A percentile compares a stretch with the other conserved stretches of the same genome.
Evolutionary conservation across 1,140 invertebrate genomes (phyloP).

Genomic region (Drosophila kikkawai): DNA sequence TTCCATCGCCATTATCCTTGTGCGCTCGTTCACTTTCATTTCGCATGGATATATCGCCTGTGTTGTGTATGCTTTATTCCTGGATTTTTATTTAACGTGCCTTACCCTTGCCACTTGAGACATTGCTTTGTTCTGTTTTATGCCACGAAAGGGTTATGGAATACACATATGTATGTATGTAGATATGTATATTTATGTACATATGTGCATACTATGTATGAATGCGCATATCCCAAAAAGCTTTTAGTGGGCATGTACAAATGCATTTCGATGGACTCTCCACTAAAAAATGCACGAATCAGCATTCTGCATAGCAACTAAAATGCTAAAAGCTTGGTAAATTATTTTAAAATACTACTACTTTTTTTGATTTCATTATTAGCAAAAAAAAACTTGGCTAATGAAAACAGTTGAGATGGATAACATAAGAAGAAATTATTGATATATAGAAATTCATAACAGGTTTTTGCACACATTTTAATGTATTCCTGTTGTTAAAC

Average conservation of each 20-base stretch:
- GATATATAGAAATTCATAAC: not conserved
- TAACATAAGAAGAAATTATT: not conserved
- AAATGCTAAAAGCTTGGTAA: not conserved
- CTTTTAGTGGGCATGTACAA: conserved; percentile 66
- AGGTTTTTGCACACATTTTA: not conserved
- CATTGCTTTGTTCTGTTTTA: conserved; percentile 78
- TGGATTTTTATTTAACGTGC: conserved; percentile 52
- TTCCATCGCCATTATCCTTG: conserved; percentile 70
- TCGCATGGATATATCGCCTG: conserved; percentile 60
- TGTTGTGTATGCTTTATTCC: conserved; percentile 42
- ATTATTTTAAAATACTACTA: not conserved
- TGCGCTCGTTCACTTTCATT: conserved; percentile 82
- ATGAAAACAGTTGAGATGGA: not conserved
- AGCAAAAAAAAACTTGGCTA: too few relatives aligned
- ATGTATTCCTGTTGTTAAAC: too few relatives aligned
- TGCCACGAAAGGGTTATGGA: conserved; percentile 71
- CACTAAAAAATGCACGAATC: conserved; percentile 30
- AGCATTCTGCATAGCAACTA: conserved; percentile 15
- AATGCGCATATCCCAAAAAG: conserved; percentile 53
- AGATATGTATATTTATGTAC: not conserved
- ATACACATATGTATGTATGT: conserved; percentile 19
- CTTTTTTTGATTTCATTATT: too few relatives aligned
- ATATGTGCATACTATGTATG: not conserved
- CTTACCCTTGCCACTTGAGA: conserved; percentile 83
- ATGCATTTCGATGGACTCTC: conserved; percentile 57